Evolutionary conservation across 2,888 invertebrate species (phyloP).

Genomic region (Cephus rjabovi): DNA sequence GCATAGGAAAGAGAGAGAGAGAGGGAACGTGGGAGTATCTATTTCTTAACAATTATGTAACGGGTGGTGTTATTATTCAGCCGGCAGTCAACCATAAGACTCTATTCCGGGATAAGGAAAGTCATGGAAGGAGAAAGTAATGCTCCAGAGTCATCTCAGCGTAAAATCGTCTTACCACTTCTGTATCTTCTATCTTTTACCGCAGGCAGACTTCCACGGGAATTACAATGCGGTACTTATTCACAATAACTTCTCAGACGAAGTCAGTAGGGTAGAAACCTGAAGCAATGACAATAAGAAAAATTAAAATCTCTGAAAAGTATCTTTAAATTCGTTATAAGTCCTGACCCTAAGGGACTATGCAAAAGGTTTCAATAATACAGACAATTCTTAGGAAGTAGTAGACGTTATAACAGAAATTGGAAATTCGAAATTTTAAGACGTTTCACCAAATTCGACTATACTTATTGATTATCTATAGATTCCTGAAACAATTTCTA

Average conservation of each 20-base stretch:
- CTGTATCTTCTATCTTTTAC: constrained; percentile 36
- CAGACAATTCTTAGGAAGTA: neutral
- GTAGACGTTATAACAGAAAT: neutral
- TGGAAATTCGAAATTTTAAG: neutral
- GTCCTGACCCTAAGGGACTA: neutral
- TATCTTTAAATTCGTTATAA: neutral
- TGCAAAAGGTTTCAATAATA: neutral
- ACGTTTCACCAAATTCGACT: neutral
- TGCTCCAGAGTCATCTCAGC: constrained; percentile 44
- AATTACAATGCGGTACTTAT: constrained; percentile 7
- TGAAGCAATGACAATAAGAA: neutral
- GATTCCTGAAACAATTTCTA: neutral
- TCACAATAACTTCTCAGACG: neutral
- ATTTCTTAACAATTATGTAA: neutral
- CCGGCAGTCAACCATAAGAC: constrained; percentile 42
- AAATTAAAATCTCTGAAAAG: neutral
- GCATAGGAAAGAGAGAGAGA: neutral
- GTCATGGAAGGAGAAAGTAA: constrained; percentile 28
- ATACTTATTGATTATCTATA: neutral
- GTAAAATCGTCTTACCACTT: constrained; percentile 49
- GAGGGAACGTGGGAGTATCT: neutral
- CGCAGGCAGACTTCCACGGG: constrained; percentile 30
- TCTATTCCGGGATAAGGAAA: constrained; percentile 32
- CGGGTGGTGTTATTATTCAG: constrained; percentile 11
- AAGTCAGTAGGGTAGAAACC: neutral